A percentile compares a stretch with the other conserved stretches of the same genome.
Evolutionary conservation across 2,113 vertebrate species (phyloP).

Genomic region (Dunckerocampus dactyliophorus): DNA sequence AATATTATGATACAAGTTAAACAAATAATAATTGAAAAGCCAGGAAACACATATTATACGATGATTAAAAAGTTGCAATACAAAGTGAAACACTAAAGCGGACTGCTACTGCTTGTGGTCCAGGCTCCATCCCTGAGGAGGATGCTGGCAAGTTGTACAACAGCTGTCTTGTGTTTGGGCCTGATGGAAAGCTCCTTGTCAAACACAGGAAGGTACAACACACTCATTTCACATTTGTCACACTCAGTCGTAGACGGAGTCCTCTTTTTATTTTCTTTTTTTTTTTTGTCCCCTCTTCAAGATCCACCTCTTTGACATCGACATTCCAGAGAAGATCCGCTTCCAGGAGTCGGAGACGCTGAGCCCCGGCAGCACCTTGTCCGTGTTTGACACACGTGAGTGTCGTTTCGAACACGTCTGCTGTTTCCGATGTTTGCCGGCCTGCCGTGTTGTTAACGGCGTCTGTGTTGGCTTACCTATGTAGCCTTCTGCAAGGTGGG

Average conservation of each 20-base stretch:
- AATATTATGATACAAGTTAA: no score
- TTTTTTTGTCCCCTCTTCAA: slow-evolving; percentile 43
- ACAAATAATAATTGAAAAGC: no score
- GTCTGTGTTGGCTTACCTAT: no score
- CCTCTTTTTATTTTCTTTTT: neutral
- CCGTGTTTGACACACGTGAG: slow-evolving; percentile 89
- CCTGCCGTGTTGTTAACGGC: no score
- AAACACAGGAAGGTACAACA: slow-evolving; percentile 88
- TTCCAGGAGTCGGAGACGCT: slow-evolving; percentile 95
- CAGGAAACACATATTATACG: no score
- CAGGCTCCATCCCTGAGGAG: slow-evolving; percentile 94
- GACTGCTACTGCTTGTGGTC: neutral
- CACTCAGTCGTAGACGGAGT: neutral
- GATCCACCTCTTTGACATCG: slow-evolving; percentile 96
- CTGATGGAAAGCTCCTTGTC: slow-evolving; percentile 83
- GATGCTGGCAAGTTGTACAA: slow-evolving; percentile 90
- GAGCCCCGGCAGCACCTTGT: slow-evolving; percentile 83
- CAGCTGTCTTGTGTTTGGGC: slow-evolving; percentile 86
- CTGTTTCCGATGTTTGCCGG: neutral
- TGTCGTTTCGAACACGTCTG: slow-evolving; percentile 7
- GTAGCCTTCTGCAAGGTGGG: slow-evolving; percentile 93
- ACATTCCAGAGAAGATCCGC: slow-evolving; percentile 90
- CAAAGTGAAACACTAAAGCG: no score
- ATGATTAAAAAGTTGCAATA: no score
- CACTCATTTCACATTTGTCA: neutral